Evolutionary conservation across 2,113 vertebrate genomes (phyloP), one percentile per base, ranked within the genome.

Genomic region (Clarias batrachus): DNA sequence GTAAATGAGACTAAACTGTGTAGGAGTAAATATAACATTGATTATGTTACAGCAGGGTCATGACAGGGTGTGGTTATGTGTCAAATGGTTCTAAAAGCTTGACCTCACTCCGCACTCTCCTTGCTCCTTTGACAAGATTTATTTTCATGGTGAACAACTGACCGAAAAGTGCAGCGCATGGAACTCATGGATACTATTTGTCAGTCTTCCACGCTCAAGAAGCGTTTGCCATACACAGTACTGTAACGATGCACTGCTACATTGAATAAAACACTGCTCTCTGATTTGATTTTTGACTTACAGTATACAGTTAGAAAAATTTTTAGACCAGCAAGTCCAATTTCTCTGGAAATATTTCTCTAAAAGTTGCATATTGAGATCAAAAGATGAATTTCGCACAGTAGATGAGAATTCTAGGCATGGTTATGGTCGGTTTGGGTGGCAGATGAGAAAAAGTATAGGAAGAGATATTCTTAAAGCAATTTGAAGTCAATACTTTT

Each of bases 131-230:
- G 52, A 54, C 30, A 78, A 68, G 62, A 83, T 54, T 85, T 88
- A 88, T 85, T 81, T 81, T 81, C 27, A 21, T 85, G 25, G 21
- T 79, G 48, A 57, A 80, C 63, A 79, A 87, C 73, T 84, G 54
- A 25, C 19, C 17, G 23, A 82, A 66, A 56, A 83, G 33, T 30
- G 60, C 17, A 63, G n/a, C 12, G 30, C 33, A 76, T 48, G 14
- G 76, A 62, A 78, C 27, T 41, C 30, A 1, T 56, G 27, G 33
- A 66, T 60, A 33, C 25, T 62, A 19, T 33, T 71, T 37, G 27
- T 17, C 59, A 48, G 30, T 17, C 56, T 77, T n/a, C 2, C 4
- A 33, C 2, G 13, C 54, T 84, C 82, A 86, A 23, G 27, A 85
- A 76, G 27, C 25, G 2, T 66, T 70, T 25, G 11, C 52, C 86